These are phyloP conservation scores for Ctenodactylus gundi DNA, from an alignment of 2,113 vertebrate genomes.

Conservation along the genomic window DNA sequence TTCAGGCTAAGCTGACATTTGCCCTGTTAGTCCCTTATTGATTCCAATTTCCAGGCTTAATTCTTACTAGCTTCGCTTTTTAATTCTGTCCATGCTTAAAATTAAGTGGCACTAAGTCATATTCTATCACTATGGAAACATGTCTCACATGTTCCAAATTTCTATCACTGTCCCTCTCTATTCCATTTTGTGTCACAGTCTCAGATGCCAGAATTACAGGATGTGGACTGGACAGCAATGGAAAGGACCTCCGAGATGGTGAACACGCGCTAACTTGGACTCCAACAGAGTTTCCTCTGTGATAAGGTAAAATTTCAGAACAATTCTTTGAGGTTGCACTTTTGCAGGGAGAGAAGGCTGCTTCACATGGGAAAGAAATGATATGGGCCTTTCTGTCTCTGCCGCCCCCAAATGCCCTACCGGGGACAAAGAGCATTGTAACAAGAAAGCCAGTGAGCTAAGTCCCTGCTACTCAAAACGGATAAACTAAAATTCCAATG, in stretches of 20 bases:
- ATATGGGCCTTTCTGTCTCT: background rate
- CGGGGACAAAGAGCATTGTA: background rate
- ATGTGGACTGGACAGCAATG: background rate
- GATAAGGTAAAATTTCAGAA: background rate
- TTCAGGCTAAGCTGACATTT: background rate
- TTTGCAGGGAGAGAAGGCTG: background rate
- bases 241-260: background rate
- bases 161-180: background rate
- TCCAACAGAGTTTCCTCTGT: background rate
- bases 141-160: background rate
- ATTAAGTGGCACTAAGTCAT: background rate
- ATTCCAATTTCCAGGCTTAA: background rate
- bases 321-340: background rate
- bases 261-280: background rate
- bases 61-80: background rate
- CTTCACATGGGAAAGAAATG: background rate
- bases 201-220: background rate
- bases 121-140: background rate
- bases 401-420: background rate
- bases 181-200: background rate
- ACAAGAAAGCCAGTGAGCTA: background rate
- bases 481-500: background rate
- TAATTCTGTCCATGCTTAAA: background rate
- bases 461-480: background rate
- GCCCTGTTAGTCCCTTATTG: background rate